Evolutionary conservation across 2,888 invertebrate species (phyloP).

Genomic region (Rapana venosa): DNA sequence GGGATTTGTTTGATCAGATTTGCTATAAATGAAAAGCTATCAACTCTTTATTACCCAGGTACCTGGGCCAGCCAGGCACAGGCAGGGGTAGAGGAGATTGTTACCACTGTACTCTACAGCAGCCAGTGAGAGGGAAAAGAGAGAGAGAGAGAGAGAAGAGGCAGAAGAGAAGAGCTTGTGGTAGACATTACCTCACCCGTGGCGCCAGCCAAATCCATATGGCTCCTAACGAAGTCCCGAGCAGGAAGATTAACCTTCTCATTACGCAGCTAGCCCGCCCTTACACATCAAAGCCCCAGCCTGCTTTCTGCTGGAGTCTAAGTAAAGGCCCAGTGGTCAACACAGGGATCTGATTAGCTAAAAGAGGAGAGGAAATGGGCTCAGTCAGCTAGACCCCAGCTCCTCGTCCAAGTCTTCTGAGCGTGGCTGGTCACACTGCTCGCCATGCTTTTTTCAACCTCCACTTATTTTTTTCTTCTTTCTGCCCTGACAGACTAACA

Average conservation of each 20-base stretch:
- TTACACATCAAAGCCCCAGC: background rate
- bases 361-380: background rate
- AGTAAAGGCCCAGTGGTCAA: background rate
- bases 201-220: constrained; percentile 33
- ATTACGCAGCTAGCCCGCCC: background rate
- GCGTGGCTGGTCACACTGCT: too few species aligned
- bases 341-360: constrained; percentile 27
- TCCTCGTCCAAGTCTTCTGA: background rate
- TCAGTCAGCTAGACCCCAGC: background rate
- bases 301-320: background rate
- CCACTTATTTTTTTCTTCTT: background rate
- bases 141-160: background rate
- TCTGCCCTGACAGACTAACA: background rate
- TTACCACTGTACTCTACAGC: too few species aligned
- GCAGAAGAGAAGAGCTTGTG: background rate
- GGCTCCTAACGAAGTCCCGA: constrained; percentile 28
- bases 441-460: background rate
- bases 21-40: too few species aligned
- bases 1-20: too few species aligned
- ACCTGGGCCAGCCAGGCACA: too few species aligned
- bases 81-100: too few species aligned
- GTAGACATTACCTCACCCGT: constrained; percentile 25
- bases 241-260: constrained; percentile 29
- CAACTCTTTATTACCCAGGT: too few species aligned
- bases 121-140: background rate